Evolutionary conservation across 2,888 invertebrate genomes (phyloP), one percentile per base, ranked within the genome.

Genomic region (Alsophila aescularia): DNA sequence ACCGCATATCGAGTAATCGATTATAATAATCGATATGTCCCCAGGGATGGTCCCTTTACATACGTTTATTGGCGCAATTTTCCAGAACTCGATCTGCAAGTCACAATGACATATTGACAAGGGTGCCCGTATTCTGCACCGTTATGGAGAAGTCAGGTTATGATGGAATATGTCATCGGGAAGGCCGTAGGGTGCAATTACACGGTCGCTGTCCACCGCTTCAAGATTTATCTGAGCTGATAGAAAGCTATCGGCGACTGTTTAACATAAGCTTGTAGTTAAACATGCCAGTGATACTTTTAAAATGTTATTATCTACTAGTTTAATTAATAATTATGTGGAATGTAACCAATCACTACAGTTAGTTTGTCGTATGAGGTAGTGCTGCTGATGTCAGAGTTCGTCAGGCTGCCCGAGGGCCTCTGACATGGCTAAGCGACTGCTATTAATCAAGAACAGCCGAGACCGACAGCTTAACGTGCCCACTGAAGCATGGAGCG

Each of bases 91-190:
- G 87, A 83, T 80, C 72, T 73, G 63, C 81, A 70, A 75, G 80
- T 71, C 77, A 82, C 85, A 86, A 84, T 87, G 87, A 89, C 86
- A 86, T 87, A 89, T 41, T 27, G 35, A 53, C 55, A 53, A 55
- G 64, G 62, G 59, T 34, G 39, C 15, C 15, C 52, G 51, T 35
- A 52, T 41, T 47, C n/a, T 16, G 36, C 32, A 59, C 64, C 64
- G 64, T 62, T 62, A 61, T 52, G 51, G 50, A 50, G 36, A 52
- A 49, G 71, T 69, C 73, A 64, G 69, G 77, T 81, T 85, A 73
- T 83, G 87, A 86, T 81, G 83, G 86, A 85, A 85, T 86, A 84
- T 89, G 90, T 90, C 90, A 85, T 86, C 89, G 83, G 58, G 36
- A 56, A 52, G 49, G 76, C 88, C 80, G 56, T 52, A 58, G 83